Evolutionary conservation across 2,888 invertebrate species (phyloP), one percentile per base, ranked within the genome.

Genomic region (Folsomia candida): DNA sequence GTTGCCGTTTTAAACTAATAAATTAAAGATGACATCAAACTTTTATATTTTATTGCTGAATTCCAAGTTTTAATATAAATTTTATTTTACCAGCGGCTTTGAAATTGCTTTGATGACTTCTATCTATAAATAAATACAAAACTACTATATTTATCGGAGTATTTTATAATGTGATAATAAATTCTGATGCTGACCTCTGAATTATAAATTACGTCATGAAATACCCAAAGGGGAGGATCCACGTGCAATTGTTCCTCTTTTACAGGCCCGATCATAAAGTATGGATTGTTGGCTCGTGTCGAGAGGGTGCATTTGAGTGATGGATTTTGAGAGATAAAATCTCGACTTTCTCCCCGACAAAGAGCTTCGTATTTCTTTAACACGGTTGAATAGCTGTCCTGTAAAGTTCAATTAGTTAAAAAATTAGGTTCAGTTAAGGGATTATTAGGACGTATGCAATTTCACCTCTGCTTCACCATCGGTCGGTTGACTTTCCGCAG

Each of bases 1-100:
- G 96, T 97, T 0, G 97, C 97, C 76, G 97, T 88, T 80, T 89
- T 89, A 83, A 97, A 91, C 92, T 93, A 84, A 82, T 75, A 70
- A 66, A 72, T 71, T 76, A 62, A 11, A 47, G 28, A 62, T 54
- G n/a, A 58, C 51, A 29, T n/a, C 22, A 37, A 27, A 57, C n/a
- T 54, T 51, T 22, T 47, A 26, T 2, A 6, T 57, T 57, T 22
- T 57, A 57, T n/a, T 57, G 6, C 20, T 57, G 3, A 2, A 29
- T n/a, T n/a, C n/a, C 26, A 25, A 25, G 22, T n/a, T 24, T 4
- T 26, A 20, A 6, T 25, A 60, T 11, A 9, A 25, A 14, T 26
- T 25, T 25, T n/a, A 11, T 22, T 9, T 26, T 22, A 6, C 9
- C 22, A 57, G 57, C 22, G 20, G 57, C 6, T 9, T 60, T 37